phyloP scores from a whole-genome alignment of 92 coral and sea anemone genomes.

The Chrysogorgia sp. region DNA sequence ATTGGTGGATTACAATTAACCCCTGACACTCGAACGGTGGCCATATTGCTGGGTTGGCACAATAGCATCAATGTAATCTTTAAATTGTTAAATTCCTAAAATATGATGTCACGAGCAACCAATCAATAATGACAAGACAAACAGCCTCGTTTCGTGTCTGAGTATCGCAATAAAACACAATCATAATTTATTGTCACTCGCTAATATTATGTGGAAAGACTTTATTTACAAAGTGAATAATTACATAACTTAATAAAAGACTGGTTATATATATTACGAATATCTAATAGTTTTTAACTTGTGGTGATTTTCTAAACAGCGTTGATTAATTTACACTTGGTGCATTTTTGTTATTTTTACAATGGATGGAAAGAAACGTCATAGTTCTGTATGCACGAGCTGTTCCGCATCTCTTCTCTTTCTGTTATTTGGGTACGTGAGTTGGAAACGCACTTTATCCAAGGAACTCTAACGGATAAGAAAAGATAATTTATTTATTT shows the following conservation, averaged over 20 bases:
- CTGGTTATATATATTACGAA: not conserved
- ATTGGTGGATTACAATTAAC: too few relatives aligned
- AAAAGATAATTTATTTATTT: too few relatives aligned
- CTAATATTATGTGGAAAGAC: too few relatives aligned
- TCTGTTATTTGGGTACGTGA: slow-evolving; percentile 85
- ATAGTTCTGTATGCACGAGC: slow-evolving; percentile 21
- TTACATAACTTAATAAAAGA: not conserved
- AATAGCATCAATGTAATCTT: too few relatives aligned
- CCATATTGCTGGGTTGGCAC: too few relatives aligned
- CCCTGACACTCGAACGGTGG: too few relatives aligned
- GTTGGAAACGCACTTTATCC: slow-evolving; percentile 91
- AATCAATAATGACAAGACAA: too few relatives aligned
- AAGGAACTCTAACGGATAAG: slow-evolving; percentile 76
- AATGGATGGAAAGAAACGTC: not conserved
- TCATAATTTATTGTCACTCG: too few relatives aligned
- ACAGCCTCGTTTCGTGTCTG: too few relatives aligned
- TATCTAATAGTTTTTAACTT: not conserved
- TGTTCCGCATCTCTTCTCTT: slow-evolving; percentile 54
- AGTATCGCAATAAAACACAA: too few relatives aligned
- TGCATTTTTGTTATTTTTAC: not conserved
- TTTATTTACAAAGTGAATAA: not conserved
- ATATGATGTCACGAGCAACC: too few relatives aligned
- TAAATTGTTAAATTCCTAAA: too few relatives aligned
- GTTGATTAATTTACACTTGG: not conserved
- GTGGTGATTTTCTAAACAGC: not conserved